Percentiles rank a stretch among this genome's conserved stretches.
Evolutionary conservation across 2,888 invertebrate species (phyloP).

Genomic region (Drosophila ochracea): DNA sequence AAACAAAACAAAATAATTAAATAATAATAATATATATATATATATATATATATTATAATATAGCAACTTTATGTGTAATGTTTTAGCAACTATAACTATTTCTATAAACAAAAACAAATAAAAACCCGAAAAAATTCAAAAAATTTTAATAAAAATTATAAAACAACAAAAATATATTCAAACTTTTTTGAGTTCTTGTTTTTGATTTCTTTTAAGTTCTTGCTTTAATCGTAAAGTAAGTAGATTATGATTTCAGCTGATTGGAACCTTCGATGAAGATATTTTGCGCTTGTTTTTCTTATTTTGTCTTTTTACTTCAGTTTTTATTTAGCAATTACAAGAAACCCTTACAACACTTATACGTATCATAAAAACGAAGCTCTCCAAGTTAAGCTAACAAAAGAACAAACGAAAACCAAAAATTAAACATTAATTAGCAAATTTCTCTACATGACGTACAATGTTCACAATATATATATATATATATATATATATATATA

Average conservation of each 20-base stretch:
- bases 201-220: slow-evolving; percentile 21
- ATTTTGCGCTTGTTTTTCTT: slow-evolving; percentile 22
- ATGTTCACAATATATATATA: slow-evolving; percentile 72
- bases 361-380: slow-evolving; percentile 83
- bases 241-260: slow-evolving; percentile 39
- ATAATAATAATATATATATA: no score
- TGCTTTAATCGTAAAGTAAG: slow-evolving; percentile 5
- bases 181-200: slow-evolving; percentile 37
- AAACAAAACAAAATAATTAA: slow-evolving; percentile 65
- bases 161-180: slow-evolving; percentile 29
- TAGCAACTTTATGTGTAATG: slow-evolving; percentile 78
- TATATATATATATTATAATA: slow-evolving; percentile 51
- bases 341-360: slow-evolving; percentile 68
- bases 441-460: slow-evolving; percentile 80
- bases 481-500: not conserved
- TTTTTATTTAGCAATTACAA: slow-evolving; percentile 41
- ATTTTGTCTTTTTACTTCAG: slow-evolving; percentile 2
- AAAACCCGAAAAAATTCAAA: slow-evolving; percentile 39
- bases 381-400: slow-evolving; percentile 78
- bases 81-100: slow-evolving; percentile 78
- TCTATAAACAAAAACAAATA: slow-evolving; percentile 61
- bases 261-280: slow-evolving; percentile 7
- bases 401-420: slow-evolving; percentile 54
- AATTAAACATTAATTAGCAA: slow-evolving; percentile 77
- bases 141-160: slow-evolving; percentile 51